Evolutionary conservation across 2,888 invertebrate genomes (phyloP), one percentile per base, ranked within the genome.

Genomic region (Melipona bicolor): DNA sequence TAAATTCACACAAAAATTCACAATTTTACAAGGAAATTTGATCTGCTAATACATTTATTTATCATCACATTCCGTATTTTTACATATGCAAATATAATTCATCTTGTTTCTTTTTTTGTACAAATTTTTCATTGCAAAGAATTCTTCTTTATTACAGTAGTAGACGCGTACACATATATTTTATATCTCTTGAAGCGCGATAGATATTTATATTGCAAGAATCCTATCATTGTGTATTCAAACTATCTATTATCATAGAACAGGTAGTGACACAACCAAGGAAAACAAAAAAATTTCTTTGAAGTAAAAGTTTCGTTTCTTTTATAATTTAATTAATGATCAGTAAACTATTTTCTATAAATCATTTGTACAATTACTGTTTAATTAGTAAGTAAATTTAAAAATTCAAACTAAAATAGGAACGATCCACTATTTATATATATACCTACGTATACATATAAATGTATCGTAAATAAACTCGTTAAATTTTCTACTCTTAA

Each of bases 171-270:
- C 15, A 56, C 13, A n/a, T 72, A 56, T 15, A 56, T 72, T 61
- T 21, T 61, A n/a, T n/a, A 17, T 50, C 62, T 50, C n/a, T 6
- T 21, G 11, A 5, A 32, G 9, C 32, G 36, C 3, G n/a, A 49
- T 64, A 73, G 73, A 36, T 73, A 64, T 64, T 64, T n/a, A 2
- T 62, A 64, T 62, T 64, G 32, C 52, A 52, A 32, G 52, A 24
- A 3, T n/a, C 13, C 56, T 59, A n/a, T 24, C 2, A 43, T 9
- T 43, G 43, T 9, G 43, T 43, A 5, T 59, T 59, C n/a, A n/a
- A 59, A 5, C n/a, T n/a, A 59, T n/a, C n/a, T 59, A 5, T 5
- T n/a, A 5, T 9, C 43, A 43, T 9, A 43, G 2, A 15, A n/a
- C 32, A 32, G 32, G 4, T 4, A 5, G n/a, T 56, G n/a, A 56